Evolutionary conservation across 2,797 vertebrate species (phyloP).

Genomic region (Fratercula arctica): DNA sequence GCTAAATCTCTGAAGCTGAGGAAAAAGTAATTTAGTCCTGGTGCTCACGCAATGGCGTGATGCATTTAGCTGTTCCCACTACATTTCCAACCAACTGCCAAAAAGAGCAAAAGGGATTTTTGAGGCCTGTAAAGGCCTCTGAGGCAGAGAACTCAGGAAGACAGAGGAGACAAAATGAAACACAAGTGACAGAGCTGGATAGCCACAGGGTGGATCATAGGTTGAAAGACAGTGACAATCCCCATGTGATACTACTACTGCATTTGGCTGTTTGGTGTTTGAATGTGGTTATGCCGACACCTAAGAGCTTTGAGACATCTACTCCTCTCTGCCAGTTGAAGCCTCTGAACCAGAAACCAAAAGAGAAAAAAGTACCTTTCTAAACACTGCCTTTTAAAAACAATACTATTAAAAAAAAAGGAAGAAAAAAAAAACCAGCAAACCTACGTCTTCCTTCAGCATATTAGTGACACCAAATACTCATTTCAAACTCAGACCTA

Average conservation of each 20-base stretch:
- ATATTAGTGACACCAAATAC: neutral
- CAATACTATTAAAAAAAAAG: neutral
- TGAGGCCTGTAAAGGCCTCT: neutral
- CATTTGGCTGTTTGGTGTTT: neutral
- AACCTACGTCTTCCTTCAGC: neutral
- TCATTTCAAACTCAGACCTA: neutral
- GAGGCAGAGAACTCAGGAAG: neutral
- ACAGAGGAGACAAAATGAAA: neutral
- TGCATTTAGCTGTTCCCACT: neutral
- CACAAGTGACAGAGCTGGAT: rapidly evolving
- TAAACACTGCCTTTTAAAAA: neutral
- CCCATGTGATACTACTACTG: neutral
- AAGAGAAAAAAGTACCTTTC: neutral
- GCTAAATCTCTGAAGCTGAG: neutral
- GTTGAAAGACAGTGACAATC: neutral
- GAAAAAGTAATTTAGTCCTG: neutral
- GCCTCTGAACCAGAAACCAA: neutral
- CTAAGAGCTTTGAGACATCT: neutral
- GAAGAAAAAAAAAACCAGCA: neutral
- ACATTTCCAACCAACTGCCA: neutral
- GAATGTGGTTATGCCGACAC: neutral
- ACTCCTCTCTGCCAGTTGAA: neutral
- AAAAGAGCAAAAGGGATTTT: neutral
- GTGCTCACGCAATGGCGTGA: neutral
- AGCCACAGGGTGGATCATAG: rapidly evolving